Evolutionary conservation across 2,797 vertebrate genomes (phyloP).

Genomic region (Hippoglossus hippoglossus): DNA sequence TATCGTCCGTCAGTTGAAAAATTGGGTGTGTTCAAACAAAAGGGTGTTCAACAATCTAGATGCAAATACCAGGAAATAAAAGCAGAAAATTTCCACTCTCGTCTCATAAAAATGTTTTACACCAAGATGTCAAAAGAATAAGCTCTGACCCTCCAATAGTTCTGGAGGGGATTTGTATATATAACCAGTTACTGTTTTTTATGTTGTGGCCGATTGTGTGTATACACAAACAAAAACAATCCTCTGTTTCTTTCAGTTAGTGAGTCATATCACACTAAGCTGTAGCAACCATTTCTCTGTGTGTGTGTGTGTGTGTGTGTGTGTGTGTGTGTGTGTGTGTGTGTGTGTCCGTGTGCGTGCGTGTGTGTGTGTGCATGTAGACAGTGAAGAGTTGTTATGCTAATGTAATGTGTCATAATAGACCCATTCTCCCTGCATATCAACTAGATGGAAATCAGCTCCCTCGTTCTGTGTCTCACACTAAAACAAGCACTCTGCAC

Average conservation of each 20-base stretch:
- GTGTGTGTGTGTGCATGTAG: slow-evolving; percentile 10
- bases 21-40: too few relatives aligned
- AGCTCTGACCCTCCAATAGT: too few relatives aligned
- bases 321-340: slow-evolving; percentile 7
- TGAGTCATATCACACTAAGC: slow-evolving; percentile 32
- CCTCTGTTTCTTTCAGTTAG: slow-evolving; percentile 27
- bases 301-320: slow-evolving; percentile 2
- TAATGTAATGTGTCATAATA: slow-evolving; percentile 67
- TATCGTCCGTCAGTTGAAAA: neutral
- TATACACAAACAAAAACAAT: neutral
- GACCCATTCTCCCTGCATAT: slow-evolving; percentile 58
- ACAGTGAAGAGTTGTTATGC: slow-evolving; percentile 47
- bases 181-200: neutral
- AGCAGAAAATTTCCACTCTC: too few relatives aligned
- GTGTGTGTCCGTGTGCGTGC: neutral
- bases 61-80: too few relatives aligned
- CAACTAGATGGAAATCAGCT: slow-evolving; percentile 65
- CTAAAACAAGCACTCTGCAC: slow-evolving; percentile 40
- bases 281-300: slow-evolving; percentile 10
- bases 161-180: too few relatives aligned
- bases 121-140: too few relatives aligned
- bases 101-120: too few relatives aligned
- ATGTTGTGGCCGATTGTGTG: neutral
- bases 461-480: slow-evolving; percentile 53
- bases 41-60: too few relatives aligned